A percentile compares a stretch with the other conserved stretches of the same genome.
These are phyloP conservation scores for Gnatocerus cornutus DNA, from an alignment of 2,888 invertebrate species.

Conservation along the genomic window DNA sequence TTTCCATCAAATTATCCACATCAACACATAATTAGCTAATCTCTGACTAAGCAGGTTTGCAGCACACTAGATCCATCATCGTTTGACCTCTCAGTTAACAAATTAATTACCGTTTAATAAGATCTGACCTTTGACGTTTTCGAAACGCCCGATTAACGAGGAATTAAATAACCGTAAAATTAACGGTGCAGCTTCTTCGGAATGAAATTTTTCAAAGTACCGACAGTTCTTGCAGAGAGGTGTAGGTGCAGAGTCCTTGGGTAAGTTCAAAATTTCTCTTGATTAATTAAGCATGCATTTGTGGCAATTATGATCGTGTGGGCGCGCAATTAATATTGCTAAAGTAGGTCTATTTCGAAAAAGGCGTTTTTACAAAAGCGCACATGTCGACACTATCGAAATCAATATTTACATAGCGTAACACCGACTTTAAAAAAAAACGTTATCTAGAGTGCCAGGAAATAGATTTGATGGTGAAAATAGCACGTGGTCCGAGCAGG, in stretches of 20 bases:
- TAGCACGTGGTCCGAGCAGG: no score
- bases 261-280: constrained; percentile 4
- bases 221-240: constrained; percentile 24
- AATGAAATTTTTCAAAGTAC: constrained; percentile 57
- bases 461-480: no score
- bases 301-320: no score
- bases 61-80: neutral
- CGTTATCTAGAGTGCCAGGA: no score
- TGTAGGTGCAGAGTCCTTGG: constrained; percentile 8
- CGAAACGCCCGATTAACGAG: constrained; percentile 4
- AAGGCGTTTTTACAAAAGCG: no score
- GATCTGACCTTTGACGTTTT: constrained; percentile 3
- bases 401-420: no score
- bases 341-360: no score
- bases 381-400: no score
- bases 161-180: constrained; percentile 27
- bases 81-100: constrained; percentile 22
- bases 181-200: constrained; percentile 29
- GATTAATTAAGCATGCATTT: no score
- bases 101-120: constrained; percentile 28
- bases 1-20: neutral
- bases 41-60: constrained; percentile 5
- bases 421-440: no score
- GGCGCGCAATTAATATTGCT: no score
- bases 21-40: neutral